phyloP scores from a whole-genome alignment of 2,113 vertebrate genomes.

The Neopipo cinnamomea region DNA sequence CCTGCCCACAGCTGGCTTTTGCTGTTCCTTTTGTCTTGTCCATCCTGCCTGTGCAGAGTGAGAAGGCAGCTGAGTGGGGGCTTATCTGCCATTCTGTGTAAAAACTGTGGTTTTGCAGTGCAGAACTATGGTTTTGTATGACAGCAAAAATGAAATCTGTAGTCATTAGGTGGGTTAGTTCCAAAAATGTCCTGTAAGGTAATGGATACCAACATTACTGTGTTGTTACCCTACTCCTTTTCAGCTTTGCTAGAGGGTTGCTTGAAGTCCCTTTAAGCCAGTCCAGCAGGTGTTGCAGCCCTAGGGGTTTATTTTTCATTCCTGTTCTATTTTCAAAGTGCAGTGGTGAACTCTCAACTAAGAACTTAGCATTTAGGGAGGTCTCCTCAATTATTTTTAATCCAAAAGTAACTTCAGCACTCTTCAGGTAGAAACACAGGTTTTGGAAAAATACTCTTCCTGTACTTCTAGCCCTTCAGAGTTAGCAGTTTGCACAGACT shows the following conservation, averaged over 20 bases:
- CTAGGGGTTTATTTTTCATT: background rate
- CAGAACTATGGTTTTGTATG: background rate
- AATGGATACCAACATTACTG: background rate
- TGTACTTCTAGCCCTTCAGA: background rate
- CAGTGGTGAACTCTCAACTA: background rate
- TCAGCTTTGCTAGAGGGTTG: background rate
- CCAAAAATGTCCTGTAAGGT: background rate
- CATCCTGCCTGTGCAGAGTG: background rate
- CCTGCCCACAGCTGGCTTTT: background rate
- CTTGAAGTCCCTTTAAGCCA: background rate
- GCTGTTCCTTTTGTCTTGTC: rapidly evolving
- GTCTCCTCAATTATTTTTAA: background rate
- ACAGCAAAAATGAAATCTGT: background rate
- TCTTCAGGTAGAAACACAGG: background rate
- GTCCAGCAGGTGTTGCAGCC: background rate
- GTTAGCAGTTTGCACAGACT: background rate
- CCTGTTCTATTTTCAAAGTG: background rate
- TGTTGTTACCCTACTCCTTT: background rate
- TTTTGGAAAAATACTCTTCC: background rate
- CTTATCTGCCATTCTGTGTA: background rate
- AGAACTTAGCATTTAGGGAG: background rate
- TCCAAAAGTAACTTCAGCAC: background rate
- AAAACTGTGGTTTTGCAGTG: background rate
- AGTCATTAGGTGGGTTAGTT: background rate
- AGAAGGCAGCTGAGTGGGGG: background rate